A percentile compares a stretch with the other conserved stretches of the same genome.
These are phyloP conservation scores for Amiota mariae DNA, from an alignment of 2,888 invertebrate genomes.

Conservation along the genomic window DNA sequence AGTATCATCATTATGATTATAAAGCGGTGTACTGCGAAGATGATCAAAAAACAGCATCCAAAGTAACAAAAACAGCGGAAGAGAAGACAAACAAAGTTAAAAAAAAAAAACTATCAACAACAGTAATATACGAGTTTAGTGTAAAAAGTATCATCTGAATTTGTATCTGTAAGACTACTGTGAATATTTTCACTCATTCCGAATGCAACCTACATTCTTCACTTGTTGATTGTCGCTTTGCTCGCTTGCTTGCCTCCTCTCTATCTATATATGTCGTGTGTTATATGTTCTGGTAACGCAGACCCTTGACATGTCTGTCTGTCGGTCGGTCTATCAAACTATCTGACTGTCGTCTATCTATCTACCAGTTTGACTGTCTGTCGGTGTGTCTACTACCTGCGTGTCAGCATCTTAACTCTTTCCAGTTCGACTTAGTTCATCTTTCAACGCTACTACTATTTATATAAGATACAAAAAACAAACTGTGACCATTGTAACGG, in stretches of 20 bases:
- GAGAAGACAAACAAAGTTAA: not conserved
- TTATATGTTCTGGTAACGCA: no score
- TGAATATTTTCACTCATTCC: constrained; percentile 57
- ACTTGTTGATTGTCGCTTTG: not conserved
- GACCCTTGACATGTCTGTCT: constrained; percentile 39
- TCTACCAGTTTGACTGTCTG: constrained; percentile 14
- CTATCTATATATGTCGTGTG: no score
- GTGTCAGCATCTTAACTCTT: not conserved
- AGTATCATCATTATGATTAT: constrained; percentile 26
- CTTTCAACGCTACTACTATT: not conserved
- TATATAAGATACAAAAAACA: constrained; percentile 41
- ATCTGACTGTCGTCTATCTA: constrained; percentile 27
- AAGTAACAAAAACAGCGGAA: constrained; percentile 2
- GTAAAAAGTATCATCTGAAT: no score
- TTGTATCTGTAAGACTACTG: constrained; percentile 52
- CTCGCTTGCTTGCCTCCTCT: no score
- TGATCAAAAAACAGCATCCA: not conserved
- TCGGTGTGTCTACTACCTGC: no score
- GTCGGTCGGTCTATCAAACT: not conserved
- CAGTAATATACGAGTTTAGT: no score
- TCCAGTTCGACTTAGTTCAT: constrained; percentile 9
- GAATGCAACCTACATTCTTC: constrained; percentile 64
- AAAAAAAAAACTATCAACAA: constrained; percentile 41
- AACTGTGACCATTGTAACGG: constrained; percentile 59
- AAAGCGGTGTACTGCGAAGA: constrained; percentile 15